These are phyloP conservation scores for Sycophila texana DNA, from an alignment of 2,888 invertebrate species.

Conservation along the genomic window DNA sequence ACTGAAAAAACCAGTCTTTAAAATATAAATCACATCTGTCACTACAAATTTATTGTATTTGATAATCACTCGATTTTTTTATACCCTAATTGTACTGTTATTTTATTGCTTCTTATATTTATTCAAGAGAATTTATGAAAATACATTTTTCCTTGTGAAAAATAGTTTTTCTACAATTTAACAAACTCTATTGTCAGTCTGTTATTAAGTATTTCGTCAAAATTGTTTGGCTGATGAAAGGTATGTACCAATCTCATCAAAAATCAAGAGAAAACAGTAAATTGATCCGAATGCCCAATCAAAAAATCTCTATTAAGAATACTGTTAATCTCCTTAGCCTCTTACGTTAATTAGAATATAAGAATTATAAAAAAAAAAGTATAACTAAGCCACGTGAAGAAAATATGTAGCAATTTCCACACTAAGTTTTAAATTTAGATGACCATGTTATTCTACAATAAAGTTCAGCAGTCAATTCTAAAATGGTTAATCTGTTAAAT, in stretches of 20 bases:
- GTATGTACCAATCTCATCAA: neutral
- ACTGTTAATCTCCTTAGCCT: constrained; percentile 41
- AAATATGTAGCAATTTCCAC: neutral
- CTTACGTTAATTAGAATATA: constrained; percentile 29
- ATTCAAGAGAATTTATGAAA: constrained; percentile 30
- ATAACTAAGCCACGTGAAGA: constrained; percentile 11
- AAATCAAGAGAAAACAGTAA: neutral
- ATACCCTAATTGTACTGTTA: constrained; percentile 7
- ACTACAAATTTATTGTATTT: constrained; percentile 32
- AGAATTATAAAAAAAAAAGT: constrained; percentile 3
- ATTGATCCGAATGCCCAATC: constrained; percentile 3
- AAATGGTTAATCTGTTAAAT: too few relatives aligned
- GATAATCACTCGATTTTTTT: constrained; percentile 35
- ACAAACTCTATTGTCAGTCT: constrained; percentile 48
- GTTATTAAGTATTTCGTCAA: constrained; percentile 18
- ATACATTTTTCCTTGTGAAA: constrained; percentile 36
- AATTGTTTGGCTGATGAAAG: constrained; percentile 23
- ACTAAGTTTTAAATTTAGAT: too few relatives aligned
- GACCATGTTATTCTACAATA: too few relatives aligned
- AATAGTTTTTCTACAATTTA: constrained; percentile 29
- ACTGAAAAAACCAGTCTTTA: constrained; percentile 26
- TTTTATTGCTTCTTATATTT: constrained; percentile 9
- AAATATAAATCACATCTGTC: constrained; percentile 32
- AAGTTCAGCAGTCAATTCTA: too few relatives aligned
- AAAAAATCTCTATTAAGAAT: constrained; percentile 21